Evolutionary conservation across 2,888 invertebrate genomes (phyloP).

Genomic region (Trichacis sp.): DNA sequence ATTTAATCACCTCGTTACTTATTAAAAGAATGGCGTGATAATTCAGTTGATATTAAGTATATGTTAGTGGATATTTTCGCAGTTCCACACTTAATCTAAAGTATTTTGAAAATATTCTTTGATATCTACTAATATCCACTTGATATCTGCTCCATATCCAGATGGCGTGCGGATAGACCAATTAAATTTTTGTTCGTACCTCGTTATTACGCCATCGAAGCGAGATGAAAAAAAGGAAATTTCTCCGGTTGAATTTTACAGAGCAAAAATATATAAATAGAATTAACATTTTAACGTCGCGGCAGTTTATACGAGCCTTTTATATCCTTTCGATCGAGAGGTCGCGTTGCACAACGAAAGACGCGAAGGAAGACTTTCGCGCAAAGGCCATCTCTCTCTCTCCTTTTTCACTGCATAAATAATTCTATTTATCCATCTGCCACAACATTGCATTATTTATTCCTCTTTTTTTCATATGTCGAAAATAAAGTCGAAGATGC

Average conservation of each 20-base stretch:
- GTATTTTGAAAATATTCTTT: too few species aligned
- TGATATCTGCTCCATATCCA: too few species aligned
- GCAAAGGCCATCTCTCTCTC: conserved; percentile 38
- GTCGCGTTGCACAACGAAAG: conserved; percentile 24
- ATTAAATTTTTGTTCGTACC: too few species aligned
- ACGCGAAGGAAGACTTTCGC: conserved; percentile 43
- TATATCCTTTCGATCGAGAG: conserved; percentile 29
- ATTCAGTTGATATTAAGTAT: too few species aligned
- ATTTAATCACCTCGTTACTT: too few species aligned
- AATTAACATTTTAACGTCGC: conserved; percentile 14
- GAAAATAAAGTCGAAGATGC: neutral
- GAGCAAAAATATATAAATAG: conserved; percentile 1
- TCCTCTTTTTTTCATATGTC: neutral
- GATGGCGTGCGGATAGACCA: too few species aligned
- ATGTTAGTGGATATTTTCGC: too few species aligned
- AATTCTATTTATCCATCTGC: conserved; percentile 6
- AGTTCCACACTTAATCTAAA: too few species aligned
- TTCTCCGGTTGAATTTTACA: neutral
- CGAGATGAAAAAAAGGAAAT: too few species aligned
- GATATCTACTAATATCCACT: too few species aligned
- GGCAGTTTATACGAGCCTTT: conserved; percentile 4
- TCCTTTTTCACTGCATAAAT: conserved; percentile 23
- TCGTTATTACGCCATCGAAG: too few species aligned
- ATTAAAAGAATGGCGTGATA: too few species aligned
- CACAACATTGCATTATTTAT: conserved; percentile 6